Evolutionary conservation across 2,888 invertebrate species (phyloP), one percentile per base, ranked within the genome.

Genomic region (Habroteleia sp.): DNA sequence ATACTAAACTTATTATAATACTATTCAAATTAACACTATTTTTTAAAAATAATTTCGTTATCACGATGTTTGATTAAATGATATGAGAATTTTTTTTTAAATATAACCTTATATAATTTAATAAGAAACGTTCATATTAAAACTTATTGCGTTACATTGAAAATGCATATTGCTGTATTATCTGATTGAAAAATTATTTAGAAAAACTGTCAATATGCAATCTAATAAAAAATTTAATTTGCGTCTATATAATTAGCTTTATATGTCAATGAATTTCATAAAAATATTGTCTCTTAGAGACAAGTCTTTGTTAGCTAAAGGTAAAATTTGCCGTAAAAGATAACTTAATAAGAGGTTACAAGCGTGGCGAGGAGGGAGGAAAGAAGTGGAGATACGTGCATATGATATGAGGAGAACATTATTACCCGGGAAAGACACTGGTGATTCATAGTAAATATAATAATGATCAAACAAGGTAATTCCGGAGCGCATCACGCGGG

Each of bases 401-500:
- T 54, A 29, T 23, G 37, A 39, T 52, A 66, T 33, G 52, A 58
- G 56, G 11, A 6, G 60, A 74, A 75, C 46, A 65, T 69, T 74
- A 74, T 68, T 68, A 63, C 50, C 48, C 37, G 50, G 20, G 44
- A 48, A 65, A 50, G 63, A 50, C 44, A 60, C 46, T 29, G 41
- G 65, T 69, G 69, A 69, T 69, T 75, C 46, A 60, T 39, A 46
- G 74, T 65, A 58, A 69, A 69, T 74, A 69, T 71, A 71, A 75
- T 75, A 75, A 75, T 75, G 69, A 74, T 56, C 62, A 71, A 75
- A 75, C 71, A 71, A 66, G 60, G 60, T 75, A 71, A 65, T 75
- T 48, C 66, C 54, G 16, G 42, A 60, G 66, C 41, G 60, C 52
- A 60, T 75, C 52, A 35, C 69, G 48, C 50, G 69, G 63, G 63